Base-by-base conservation (phyloP, 1,140 invertebrate genomes). In the Eubasilissa regina region DNA sequence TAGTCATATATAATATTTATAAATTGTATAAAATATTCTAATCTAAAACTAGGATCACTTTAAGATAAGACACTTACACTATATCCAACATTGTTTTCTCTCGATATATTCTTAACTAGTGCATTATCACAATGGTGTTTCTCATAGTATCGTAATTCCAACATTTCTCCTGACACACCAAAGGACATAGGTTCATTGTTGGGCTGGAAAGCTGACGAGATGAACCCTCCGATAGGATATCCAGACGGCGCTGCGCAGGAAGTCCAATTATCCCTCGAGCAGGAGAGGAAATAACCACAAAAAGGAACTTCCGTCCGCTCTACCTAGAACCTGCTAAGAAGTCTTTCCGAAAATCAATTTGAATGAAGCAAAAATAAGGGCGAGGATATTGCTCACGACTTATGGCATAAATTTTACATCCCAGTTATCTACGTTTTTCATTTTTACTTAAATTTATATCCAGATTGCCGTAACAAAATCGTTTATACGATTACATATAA, bases 241-340 rank as follows among this genome's bases (percentile, higher is more conserved):
- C 48, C 48, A 12, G 48, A 51, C 48, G n/a, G 48, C 11, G n/a
- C 48, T 1, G 48, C 48, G n/a, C 48, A 51, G 48, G 48, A 51
- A 51, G 48, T 51, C 48, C 48, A 51, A 51, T 51, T 51, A 51
- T 51, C 48, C 48, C 48, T 51, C n/a, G 48, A 13, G 48, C 3
- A 51, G n/a, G n/a, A 51, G 48, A 51, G 48, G 48, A 51, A 51
- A 51, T 51, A 51, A 51, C 48, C 48, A 51, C 48, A 15, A 15
- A 12, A 35, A 51, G 48, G 48, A 51, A 51, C n/a, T 51, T 51
- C 48, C 48, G 11, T 15, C 48, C 48, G 48, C n/a, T 3, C 1
- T 51, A 8, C 3, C 48, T 35, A 35, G n/a, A 13, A 51, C n/a
- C 48, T 51, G 11, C 48, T 15, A 8, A 12, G 48, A 51, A 51